Conservation (phyloP, 2,888 invertebrate genomes). For the Coelopa pilipes region DNA sequence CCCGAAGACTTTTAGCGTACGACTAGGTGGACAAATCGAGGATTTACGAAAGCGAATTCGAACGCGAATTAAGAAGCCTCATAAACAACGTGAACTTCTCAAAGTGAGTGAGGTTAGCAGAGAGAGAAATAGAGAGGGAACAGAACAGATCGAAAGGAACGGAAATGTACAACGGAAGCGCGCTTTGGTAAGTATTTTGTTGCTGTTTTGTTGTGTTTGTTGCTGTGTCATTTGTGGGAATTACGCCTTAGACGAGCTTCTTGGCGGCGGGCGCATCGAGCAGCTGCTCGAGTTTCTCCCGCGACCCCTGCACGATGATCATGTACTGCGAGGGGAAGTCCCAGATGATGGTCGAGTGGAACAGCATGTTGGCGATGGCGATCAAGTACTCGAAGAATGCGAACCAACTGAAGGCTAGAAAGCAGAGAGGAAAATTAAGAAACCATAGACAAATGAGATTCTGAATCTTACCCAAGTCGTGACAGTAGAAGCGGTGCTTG, state of each 20-base stretch:
- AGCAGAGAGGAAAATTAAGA: constrained; percentile 11
- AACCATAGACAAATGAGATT: not conserved
- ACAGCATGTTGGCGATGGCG: constrained; percentile 91
- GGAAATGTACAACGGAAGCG: constrained; percentile 14
- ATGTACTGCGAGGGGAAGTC: constrained; percentile 88
- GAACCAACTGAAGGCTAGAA: constrained; percentile 91
- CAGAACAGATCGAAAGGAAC: too few species aligned
- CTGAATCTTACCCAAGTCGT: constrained; percentile 80
- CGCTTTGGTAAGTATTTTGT: constrained; percentile 7
- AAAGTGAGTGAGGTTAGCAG: too few species aligned
- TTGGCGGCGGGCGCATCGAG: constrained; percentile 41
- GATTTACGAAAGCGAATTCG: too few species aligned
- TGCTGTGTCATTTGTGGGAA: too few species aligned
- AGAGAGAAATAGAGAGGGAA: too few species aligned
- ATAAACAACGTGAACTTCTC: too few species aligned
- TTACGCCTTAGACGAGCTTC: too few species aligned
- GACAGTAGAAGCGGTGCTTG: constrained; percentile 88
- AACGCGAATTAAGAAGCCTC: too few species aligned
- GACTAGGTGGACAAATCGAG: too few species aligned
- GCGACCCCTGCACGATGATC: constrained; percentile 74
- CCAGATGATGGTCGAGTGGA: constrained; percentile 86
- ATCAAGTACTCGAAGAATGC: constrained; percentile 93
- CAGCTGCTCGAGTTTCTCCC: constrained; percentile 62
- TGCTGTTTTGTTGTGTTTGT: too few species aligned
- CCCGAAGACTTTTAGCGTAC: too few species aligned